Evolutionary conservation across 1,140 invertebrate species (phyloP).

Genomic region (Drosophila quadrilineata): DNA sequence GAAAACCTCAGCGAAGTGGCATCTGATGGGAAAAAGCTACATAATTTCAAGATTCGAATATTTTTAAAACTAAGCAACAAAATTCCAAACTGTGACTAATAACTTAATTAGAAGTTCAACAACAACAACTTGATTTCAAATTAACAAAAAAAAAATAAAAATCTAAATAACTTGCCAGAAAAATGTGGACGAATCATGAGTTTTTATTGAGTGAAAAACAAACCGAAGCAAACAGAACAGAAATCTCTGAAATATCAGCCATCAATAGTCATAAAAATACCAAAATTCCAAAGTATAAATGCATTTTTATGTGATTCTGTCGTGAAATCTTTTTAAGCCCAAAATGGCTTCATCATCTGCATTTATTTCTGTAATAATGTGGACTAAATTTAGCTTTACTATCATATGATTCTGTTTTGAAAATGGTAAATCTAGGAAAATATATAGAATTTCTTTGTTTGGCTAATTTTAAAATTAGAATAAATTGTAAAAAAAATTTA

Average conservation of each 20-base stretch:
- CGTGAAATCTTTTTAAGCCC: conserved; percentile 40
- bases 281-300: conserved; percentile 67
- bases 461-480: neutral
- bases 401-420: conserved; percentile 42
- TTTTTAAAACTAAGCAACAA: conserved; percentile 1
- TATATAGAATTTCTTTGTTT: neutral
- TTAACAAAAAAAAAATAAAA: conserved; percentile 38
- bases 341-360: conserved; percentile 9
- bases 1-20: no score
- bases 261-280: conserved; percentile 70
- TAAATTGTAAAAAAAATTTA: no score
- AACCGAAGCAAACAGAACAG: conserved; percentile 61
- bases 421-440: neutral
- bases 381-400: conserved; percentile 65
- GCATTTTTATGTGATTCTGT: conserved; percentile 61
- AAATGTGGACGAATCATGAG: conserved; percentile 51
- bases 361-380: conserved; percentile 32
- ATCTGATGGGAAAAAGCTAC: conserved; percentile 6
- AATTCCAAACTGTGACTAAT: conserved; percentile 71
- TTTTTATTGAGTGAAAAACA: conserved; percentile 77
- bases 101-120: conserved; percentile 72
- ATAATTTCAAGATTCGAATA: conserved; percentile 9
- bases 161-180: conserved; percentile 69
- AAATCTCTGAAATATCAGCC: conserved; percentile 60
- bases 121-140: conserved; percentile 20